These are phyloP conservation scores for Trichacis sp. DNA, from an alignment of 2,888 invertebrate genomes.

Conservation along the genomic window DNA sequence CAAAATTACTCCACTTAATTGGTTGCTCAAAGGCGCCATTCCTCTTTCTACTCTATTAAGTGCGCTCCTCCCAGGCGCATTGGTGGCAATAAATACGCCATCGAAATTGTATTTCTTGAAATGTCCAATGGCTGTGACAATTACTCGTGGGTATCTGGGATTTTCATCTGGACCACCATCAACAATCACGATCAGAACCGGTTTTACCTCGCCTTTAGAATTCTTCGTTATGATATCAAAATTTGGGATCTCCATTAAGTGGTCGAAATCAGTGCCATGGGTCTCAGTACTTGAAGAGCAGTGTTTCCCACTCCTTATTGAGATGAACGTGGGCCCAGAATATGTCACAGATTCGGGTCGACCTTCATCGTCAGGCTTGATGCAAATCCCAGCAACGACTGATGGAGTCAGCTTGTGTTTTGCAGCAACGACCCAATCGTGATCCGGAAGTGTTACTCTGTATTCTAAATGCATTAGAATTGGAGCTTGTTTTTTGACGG, in stretches of 20 bases:
- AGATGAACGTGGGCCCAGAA: conserved; percentile 65
- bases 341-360: conserved; percentile 56
- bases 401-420: conserved; percentile 55
- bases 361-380: conserved; percentile 49
- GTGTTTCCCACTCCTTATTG: conserved; percentile 55
- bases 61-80: conserved; percentile 60
- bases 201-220: conserved; percentile 45
- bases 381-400: conserved; percentile 52
- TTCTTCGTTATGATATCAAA: conserved; percentile 47
- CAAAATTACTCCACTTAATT: conserved; percentile 55
- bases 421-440: conserved; percentile 54
- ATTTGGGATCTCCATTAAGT: conserved; percentile 38
- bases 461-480: conserved; percentile 54
- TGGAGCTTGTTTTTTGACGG: conserved; percentile 55
- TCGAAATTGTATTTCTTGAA: conserved; percentile 49
- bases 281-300: conserved; percentile 46
- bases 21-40: conserved; percentile 59
- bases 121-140: conserved; percentile 43
- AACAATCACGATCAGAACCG: conserved; percentile 48
- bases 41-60: conserved; percentile 59
- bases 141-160: conserved; percentile 46
- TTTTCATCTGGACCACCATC: conserved; percentile 53
- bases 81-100: conserved; percentile 53
- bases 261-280: conserved; percentile 37
- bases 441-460: conserved; percentile 49